phyloP scores from a whole-genome alignment of 2,797 vertebrate species.

The Toxotes lorentzi region DNA sequence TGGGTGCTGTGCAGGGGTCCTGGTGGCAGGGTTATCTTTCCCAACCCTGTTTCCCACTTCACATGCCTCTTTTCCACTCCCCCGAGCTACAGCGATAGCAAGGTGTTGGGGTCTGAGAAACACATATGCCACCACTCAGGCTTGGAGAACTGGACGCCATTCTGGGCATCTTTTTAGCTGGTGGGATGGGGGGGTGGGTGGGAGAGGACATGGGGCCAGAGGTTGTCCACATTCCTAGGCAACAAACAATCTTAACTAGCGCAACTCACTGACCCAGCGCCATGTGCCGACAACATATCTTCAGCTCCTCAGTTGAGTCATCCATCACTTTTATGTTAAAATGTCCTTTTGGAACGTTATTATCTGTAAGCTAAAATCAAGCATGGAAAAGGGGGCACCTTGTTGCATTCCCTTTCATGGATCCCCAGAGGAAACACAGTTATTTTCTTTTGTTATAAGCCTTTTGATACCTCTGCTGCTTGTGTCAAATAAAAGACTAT shows the following conservation, averaged over 20 bases:
- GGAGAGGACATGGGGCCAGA: slow-evolving; percentile 62
- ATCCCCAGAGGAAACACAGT: slow-evolving; percentile 46
- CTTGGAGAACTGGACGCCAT: slow-evolving; percentile 65
- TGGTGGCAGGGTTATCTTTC: slow-evolving; percentile 77
- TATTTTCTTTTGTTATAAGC: slow-evolving; percentile 62
- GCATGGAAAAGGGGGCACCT: slow-evolving; percentile 62
- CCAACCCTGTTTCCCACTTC: slow-evolving; percentile 77
- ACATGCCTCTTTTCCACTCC: slow-evolving; percentile 85
- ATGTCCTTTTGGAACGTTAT: slow-evolving; percentile 66
- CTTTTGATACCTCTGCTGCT: slow-evolving; percentile 87
- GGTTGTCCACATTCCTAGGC: slow-evolving; percentile 86
- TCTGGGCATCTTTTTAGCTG: slow-evolving; percentile 58
- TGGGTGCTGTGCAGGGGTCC: slow-evolving; percentile 62
- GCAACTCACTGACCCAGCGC: slow-evolving; percentile 67
- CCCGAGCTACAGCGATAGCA: slow-evolving; percentile 85
- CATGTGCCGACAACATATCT: slow-evolving; percentile 54
- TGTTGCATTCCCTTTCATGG: slow-evolving; percentile 26
- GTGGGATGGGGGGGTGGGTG: slow-evolving; percentile 38
- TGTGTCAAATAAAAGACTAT: slow-evolving; percentile 87
- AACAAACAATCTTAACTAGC: slow-evolving; percentile 72
- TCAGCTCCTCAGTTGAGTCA: slow-evolving; percentile 39
- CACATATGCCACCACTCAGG: slow-evolving; percentile 83
- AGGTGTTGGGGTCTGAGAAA: slow-evolving; percentile 90
- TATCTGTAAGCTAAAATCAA: slow-evolving; percentile 62
- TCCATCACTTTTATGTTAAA: slow-evolving; percentile 78